A percentile compares a stretch with the other conserved stretches of the same genome.
Evolutionary conservation across 2,888 invertebrate genomes (phyloP).

Genomic region (Andrena flavipes): DNA sequence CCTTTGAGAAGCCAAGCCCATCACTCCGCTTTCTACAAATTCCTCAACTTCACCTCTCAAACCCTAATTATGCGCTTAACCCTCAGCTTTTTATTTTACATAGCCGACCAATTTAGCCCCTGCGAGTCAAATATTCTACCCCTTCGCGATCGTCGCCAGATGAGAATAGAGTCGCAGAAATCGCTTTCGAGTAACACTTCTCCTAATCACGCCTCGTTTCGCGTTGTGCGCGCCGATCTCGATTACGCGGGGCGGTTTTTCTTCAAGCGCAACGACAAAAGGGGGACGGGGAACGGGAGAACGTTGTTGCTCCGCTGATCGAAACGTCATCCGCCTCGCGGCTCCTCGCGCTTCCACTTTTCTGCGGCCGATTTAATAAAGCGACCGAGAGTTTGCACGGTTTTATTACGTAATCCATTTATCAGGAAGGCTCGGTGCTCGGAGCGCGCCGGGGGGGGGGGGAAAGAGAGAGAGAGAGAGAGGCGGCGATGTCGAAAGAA

Average conservation of each 20-base stretch:
- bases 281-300: neutral
- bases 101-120: no score
- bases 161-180: neutral
- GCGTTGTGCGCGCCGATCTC: neutral
- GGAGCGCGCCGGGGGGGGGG: constrained; percentile 31
- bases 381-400: constrained; percentile 49
- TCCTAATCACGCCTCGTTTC: neutral
- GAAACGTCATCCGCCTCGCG: constrained; percentile 21
- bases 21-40: no score
- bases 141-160: no score
- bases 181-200: neutral
- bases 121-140: no score
- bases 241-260: constrained; percentile 26
- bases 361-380: constrained; percentile 48
- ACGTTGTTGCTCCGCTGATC: constrained; percentile 3
- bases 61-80: no score
- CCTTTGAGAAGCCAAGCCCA: no score
- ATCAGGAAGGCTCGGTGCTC: constrained; percentile 39
- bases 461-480: no score
- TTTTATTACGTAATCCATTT: constrained; percentile 60
- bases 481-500: constrained; percentile 50
- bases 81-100: no score
- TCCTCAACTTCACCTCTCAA: no score
- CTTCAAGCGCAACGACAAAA: neutral
- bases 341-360: constrained; percentile 25